A percentile compares a stretch with the other conserved stretches of the same genome.
These are phyloP conservation scores for Monomorium pharaonis DNA, from an alignment of 1,140 invertebrate genomes.

Conservation along the genomic window DNA sequence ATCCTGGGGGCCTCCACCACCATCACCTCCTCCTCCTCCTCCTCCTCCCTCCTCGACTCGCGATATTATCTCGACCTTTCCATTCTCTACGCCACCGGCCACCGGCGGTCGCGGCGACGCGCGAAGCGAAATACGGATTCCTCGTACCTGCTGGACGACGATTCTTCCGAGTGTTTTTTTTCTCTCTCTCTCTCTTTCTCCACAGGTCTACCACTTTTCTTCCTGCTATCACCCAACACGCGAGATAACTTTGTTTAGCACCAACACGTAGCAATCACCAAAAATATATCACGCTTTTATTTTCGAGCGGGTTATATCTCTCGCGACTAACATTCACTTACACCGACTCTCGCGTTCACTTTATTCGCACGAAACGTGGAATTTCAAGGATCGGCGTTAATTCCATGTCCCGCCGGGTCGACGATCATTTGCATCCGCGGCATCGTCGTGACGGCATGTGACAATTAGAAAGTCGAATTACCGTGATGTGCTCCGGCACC, in stretches of 20 bases:
- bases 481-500: too few relatives aligned
- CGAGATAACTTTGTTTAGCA: slow-evolving; percentile 54
- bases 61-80: slow-evolving; percentile 80
- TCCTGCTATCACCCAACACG: slow-evolving; percentile 62
- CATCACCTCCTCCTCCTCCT: slow-evolving; percentile 65
- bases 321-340: slow-evolving; percentile 7
- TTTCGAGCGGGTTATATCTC: slow-evolving; percentile 3
- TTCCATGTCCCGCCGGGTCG: slow-evolving; percentile 20
- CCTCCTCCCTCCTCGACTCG: slow-evolving; percentile 63
- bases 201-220: slow-evolving; percentile 56
- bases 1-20: slow-evolving; percentile 78
- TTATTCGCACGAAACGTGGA: neutral
- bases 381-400: neutral
- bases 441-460: too few relatives aligned
- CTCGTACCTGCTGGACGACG: neutral
- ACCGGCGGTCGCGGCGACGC: slow-evolving; percentile 44
- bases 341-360: neutral
- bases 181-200: neutral
- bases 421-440: neutral
- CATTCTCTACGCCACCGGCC: slow-evolving; percentile 71
- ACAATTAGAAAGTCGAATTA: too few relatives aligned
- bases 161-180: too few relatives aligned
- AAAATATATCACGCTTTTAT: slow-evolving; percentile 61
- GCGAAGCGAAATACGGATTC: neutral
- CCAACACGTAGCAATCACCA: slow-evolving; percentile 61